A percentile compares a stretch with the other conserved stretches of the same genome.
Evolutionary conservation across 1,140 invertebrate species (phyloP).

Genomic region (Mercenaria mercenaria): DNA sequence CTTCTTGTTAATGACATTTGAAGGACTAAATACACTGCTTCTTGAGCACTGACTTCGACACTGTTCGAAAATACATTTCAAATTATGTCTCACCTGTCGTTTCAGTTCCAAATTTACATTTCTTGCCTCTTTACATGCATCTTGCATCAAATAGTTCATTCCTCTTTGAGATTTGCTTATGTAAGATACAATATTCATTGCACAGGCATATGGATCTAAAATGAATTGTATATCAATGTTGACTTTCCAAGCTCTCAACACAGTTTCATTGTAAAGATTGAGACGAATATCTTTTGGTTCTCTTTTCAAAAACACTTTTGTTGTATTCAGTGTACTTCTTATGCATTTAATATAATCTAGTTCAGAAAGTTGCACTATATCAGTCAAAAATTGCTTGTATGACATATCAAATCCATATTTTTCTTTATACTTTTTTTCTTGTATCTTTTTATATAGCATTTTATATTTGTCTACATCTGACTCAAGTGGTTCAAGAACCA

Average conservation of each 20-base stretch:
- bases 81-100: slow-evolving; percentile 66
- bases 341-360: slow-evolving; percentile 65
- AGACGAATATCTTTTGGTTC: too few species aligned
- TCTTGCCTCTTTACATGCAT: slow-evolving; percentile 62
- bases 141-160: slow-evolving; percentile 66
- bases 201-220: slow-evolving; percentile 65
- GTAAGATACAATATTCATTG: slow-evolving; percentile 42
- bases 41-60: background rate
- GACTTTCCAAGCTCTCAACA: slow-evolving; percentile 23
- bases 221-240: slow-evolving; percentile 64
- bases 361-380: slow-evolving; percentile 31
- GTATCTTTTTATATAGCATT: slow-evolving; percentile 3
- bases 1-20: background rate
- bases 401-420: slow-evolving; percentile 50
- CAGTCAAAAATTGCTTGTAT: slow-evolving; percentile 21
- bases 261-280: too few species aligned
- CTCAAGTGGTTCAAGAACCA: slow-evolving; percentile 67
- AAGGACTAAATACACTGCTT: background rate
- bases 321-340: slow-evolving; percentile 27
- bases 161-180: slow-evolving; percentile 59
- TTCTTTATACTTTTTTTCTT: slow-evolving; percentile 37
- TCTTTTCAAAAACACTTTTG: background rate
- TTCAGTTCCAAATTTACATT: slow-evolving; percentile 69
- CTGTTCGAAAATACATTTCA: slow-evolving; percentile 45
- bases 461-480: slow-evolving; percentile 49